phyloP scores from a whole-genome alignment of 1,140 invertebrate species.

The Conus betulinus region DNA sequence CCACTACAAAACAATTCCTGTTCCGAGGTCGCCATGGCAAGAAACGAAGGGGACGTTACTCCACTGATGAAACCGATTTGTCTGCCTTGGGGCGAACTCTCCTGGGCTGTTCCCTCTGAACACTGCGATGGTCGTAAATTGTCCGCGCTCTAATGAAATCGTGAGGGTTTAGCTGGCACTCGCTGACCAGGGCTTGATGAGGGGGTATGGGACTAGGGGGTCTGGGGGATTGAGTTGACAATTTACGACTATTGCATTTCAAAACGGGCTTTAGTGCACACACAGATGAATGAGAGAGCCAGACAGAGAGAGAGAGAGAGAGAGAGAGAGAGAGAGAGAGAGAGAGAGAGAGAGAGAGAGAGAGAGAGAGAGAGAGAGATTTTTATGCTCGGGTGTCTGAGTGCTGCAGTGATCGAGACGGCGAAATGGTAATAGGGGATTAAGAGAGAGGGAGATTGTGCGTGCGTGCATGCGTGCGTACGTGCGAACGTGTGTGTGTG shows the following conservation, averaged over 20 bases:
- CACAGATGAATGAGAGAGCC: not conserved
- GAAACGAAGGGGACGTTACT: not conserved
- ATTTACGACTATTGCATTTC: slow-evolving; percentile 11
- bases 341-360: not conserved
- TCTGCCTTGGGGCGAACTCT: slow-evolving; percentile 11
- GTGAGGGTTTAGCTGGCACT: slow-evolving; percentile 12
- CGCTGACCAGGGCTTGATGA: slow-evolving; percentile 12
- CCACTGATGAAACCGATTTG: slow-evolving; percentile 25
- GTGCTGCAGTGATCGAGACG: not conserved
- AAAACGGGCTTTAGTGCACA: slow-evolving; percentile 1
- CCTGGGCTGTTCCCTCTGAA: not conserved
- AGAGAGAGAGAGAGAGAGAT: not conserved
- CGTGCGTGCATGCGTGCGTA: not conserved
- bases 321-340: not conserved
- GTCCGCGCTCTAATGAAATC: slow-evolving; percentile 25
- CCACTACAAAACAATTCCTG: slow-evolving; percentile 18
- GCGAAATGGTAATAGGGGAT: not conserved
- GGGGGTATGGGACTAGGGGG: not conserved
- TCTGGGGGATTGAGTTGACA: not conserved
- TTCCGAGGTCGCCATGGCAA: not conserved
- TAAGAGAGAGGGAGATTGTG: not conserved
- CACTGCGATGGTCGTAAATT: slow-evolving; percentile 15
- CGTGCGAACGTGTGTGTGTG: not conserved
- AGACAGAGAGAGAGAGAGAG: too few relatives aligned
- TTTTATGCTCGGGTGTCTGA: not conserved